These are phyloP conservation scores for Tamandua tetradactyla DNA, from an alignment of 2,797 vertebrate genomes.

Conservation along the genomic window DNA sequence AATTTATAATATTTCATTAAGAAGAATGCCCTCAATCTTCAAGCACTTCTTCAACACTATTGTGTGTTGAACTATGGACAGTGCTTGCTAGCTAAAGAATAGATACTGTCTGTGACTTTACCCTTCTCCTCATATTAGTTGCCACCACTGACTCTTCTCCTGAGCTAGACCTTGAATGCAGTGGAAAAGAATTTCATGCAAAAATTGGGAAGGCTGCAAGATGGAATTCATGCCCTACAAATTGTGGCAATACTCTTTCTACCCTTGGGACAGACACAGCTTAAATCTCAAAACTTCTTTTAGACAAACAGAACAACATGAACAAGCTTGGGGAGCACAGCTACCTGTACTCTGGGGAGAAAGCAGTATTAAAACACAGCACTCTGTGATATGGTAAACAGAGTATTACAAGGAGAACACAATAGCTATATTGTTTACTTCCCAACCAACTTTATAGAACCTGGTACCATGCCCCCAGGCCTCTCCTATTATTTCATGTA, in stretches of 20 bases:
- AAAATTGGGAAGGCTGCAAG: neutral
- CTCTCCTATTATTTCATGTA: neutral
- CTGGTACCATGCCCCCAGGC: neutral
- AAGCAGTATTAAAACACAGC: neutral
- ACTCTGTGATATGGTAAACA: neutral
- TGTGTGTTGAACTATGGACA: accelerated
- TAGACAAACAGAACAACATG: neutral
- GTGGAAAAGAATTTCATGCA: neutral
- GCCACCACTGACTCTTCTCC: neutral
- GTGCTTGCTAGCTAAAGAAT: too few species aligned
- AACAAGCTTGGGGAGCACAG: neutral
- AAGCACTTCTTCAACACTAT: neutral
- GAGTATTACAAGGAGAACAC: neutral
- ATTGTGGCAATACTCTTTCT: neutral
- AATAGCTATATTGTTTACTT: neutral
- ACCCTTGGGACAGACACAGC: neutral
- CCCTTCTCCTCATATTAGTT: neutral
- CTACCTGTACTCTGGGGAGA: neutral
- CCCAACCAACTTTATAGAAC: neutral
- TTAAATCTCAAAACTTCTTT: neutral
- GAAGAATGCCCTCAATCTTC: neutral
- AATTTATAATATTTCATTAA: neutral
- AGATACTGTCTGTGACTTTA: neutral
- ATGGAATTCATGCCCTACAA: neutral
- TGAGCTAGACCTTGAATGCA: neutral